Base-by-base conservation (phyloP, 2,888 invertebrate genomes). In the Syrphus vitripennis region DNA sequence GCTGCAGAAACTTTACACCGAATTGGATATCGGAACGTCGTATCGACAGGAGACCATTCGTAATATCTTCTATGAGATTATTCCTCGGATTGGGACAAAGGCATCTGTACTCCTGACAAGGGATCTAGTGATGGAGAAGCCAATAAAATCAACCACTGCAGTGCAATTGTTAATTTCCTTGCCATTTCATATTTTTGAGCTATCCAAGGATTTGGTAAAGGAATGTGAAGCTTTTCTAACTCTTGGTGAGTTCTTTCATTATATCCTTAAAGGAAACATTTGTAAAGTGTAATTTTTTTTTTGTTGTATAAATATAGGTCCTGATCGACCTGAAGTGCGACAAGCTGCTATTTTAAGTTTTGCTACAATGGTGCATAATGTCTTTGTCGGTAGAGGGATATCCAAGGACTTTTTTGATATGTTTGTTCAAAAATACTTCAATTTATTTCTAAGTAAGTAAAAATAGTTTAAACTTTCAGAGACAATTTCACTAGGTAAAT, bases 11-110 rank as follows among this genome's bases (percentile, higher is more conserved):
- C 90, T 95, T 0, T 94, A 94, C 88, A 93, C 93, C 5, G 94
- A 94, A 86, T 91, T 95, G 26, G 94, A 94, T 2, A 91, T 95
- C 0, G 96, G 96, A 0, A 96, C 96, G 3, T 96, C 96, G 88
- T 96, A 96, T 89, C 94, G 95, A 31, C 94, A 95, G 90, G 96
- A 96, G 90, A 96, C 96, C 0, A 94, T 95, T 26, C 93, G 95
- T 57, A 96, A 96, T 89, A 95, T 96, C 89, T 96, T 96, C 89
- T 91, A 96, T 88, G 96, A 96, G 90, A 94, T 95, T 0, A 93
- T 96, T 37, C 96, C 96, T 0, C 95, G 95, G 88, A 94, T 95
- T 29, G 94, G 95, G 50, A 95, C 95, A 7, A 94, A 94, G 34
- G 94, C 94, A 0, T 94, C 95, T 2, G 95, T 95, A 0, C 92